Evolutionary conservation across 2,888 invertebrate species (phyloP), one percentile per base, ranked within the genome.

Genomic region (Tetragonula carbonaria): DNA sequence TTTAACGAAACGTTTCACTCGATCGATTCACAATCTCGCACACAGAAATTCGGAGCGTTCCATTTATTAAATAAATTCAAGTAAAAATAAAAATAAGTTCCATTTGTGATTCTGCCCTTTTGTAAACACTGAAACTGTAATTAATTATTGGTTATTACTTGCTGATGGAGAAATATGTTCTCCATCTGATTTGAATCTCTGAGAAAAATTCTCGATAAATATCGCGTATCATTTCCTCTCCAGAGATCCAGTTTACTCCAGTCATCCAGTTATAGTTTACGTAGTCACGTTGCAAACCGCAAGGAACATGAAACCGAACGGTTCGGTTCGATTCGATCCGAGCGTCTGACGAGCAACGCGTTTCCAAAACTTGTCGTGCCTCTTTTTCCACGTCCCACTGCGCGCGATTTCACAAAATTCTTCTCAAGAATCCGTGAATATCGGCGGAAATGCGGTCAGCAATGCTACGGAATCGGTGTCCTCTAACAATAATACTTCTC

Each of bases 401-500:
- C 45, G 1, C 45, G 45, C 38, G 18, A 23, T 67, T 28, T 62
- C 45, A 0, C 21, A 4, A 14, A 45, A 4, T 16, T 55, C n/a
- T n/a, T 74, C 21, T 74, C 50, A 16, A 4, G 62, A 18, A 51
- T 62, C 62, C 50, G 8, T 1, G 28, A n/a, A 62, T 50, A 63
- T 63, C 28, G 50, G 4, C 62, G 4, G 21, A 33, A 63, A 74
- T n/a, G 62, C 62, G 62, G 62, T 50, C 62, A 63, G 73, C 33
- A 63, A 63, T 14, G 45, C 50, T 16, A 11, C 2, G 28, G 51
- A 55, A 71, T 71, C 55, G 71, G 21, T 55, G 55, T 38, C n/a
- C 55, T 16, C 45, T 33, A 63, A 74, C 62, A 74, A 74, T 74
- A 74, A 74, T 62, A 63, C 50, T 28, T 63, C 8, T 51, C 62